Evolutionary conservation across 30 jellyfish, hydroid and myxozoan genomes (phyloP), one percentile per base, ranked within the genome.

Genomic region (Morbakka virulenta): DNA sequence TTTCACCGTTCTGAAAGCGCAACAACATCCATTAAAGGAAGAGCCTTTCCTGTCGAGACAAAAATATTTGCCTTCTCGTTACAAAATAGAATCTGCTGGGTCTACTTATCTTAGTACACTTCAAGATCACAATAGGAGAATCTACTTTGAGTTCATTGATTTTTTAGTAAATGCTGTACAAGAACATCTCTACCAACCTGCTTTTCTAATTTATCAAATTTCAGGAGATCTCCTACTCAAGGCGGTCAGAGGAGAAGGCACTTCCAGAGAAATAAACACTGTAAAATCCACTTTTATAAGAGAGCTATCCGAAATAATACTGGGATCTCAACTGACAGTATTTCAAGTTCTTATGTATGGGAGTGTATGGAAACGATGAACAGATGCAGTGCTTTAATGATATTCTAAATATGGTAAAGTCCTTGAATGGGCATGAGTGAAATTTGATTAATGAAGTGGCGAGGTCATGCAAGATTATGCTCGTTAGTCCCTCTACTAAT

Each of bases 21-120:
- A 34, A 48, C 69, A 77, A 72, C 88, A 76, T 29, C 33, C 17
- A 63, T 47, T 17, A 71, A 71, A 71, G 50, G 83, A 71, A 69
- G 31, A 35, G n/a, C n/a, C n/a, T n/a, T n/a, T n/a, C n/a, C n/a
- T n/a, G n/a, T n/a, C n/a, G n/a, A n/a, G n/a, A n/a, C n/a, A n/a
- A n/a, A n/a, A n/a, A n/a, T n/a, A n/a, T n/a, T 4, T 4, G 28
- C 83, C 83, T 35, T 52, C 70, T 9, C 48, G 83, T 32, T 71
- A 17, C 4, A 64, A 71, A 64, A 52, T 32, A 33, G 76, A 70
- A 20, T 28, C 52, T 6, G 57, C 57, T 35, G 52, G 28, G 32
- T 11, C 83, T 11, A 49, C 32, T 28, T 71, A 2, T 49, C 28
- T 70, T 17, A 64, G 49, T 4, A 32, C 83, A 13, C 71, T 52